Evolutionary conservation across 2,113 vertebrate genomes (phyloP).

Genomic region (Tenebrosternarchus preto): DNA sequence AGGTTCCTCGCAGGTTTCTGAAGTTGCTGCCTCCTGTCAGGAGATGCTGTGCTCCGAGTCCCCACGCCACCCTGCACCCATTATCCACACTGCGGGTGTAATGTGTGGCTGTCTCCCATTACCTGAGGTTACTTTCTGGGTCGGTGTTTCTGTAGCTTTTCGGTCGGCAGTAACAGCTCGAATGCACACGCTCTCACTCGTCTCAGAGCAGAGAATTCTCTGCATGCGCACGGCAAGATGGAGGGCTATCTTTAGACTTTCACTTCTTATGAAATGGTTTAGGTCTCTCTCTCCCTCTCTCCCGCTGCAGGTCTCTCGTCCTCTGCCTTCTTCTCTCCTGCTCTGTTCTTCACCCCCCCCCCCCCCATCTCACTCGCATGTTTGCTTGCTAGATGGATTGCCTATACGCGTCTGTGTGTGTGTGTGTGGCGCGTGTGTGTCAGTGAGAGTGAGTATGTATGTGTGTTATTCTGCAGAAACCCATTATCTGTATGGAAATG

Average conservation of each 20-base stretch:
- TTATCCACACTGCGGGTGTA: slow-evolving; percentile 49
- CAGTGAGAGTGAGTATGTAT: slow-evolving; percentile 42
- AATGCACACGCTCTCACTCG: neutral
- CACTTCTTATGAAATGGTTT: slow-evolving; percentile 41
- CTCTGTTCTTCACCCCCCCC: slow-evolving; percentile 46
- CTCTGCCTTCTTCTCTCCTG: slow-evolving; percentile 22
- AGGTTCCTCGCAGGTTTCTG: slow-evolving; percentile 61
- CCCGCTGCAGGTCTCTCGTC: slow-evolving; percentile 9
- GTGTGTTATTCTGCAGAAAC: slow-evolving; percentile 51
- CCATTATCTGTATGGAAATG: slow-evolving; percentile 67
- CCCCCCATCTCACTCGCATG: slow-evolving; percentile 8
- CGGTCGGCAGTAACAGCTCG: slow-evolving; percentile 9
- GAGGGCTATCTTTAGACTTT: slow-evolving; percentile 50
- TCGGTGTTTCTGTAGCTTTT: slow-evolving; percentile 39
- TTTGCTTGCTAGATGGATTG: slow-evolving; percentile 29
- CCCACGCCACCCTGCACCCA: slow-evolving; percentile 39
- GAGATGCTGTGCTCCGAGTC: slow-evolving; percentile 15
- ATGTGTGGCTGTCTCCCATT: slow-evolving; percentile 54
- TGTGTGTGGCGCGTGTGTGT: slow-evolving; percentile 31
- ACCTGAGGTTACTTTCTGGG: slow-evolving; percentile 47
- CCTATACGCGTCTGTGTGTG: neutral
- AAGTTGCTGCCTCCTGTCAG: slow-evolving; percentile 50
- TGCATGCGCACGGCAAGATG: slow-evolving; percentile 14
- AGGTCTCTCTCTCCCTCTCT: slow-evolving; percentile 43
- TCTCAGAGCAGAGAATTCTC: slow-evolving; percentile 30